Evolutionary conservation across 1,140 invertebrate species (phyloP), one percentile per base, ranked within the genome.

Genomic region (Hyles euphorbiae): DNA sequence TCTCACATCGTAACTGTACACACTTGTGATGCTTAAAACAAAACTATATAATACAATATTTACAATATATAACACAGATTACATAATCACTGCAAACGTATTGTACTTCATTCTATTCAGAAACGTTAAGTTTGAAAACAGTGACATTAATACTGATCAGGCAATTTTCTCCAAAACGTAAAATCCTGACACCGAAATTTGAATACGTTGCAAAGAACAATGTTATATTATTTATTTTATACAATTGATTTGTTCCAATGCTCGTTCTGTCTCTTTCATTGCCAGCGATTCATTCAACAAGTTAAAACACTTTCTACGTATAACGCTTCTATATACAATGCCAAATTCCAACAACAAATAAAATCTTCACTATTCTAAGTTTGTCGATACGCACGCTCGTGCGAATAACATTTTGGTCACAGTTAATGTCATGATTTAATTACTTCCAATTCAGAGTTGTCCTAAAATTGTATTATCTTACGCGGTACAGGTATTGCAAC

Each of bases 341-440:
- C 8, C 34, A 52, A 52, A 34, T 57, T 70, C 70, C 74, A 81
- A 81, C 81, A 72, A 81, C 66, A 78, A 75, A 81, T 77, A 77
- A 78, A 79, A 77, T 77, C 62, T 78, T 73, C 61, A 76, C 67
- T 74, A 69, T 64, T 57, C 68, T 66, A 73, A 76, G 70, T 76
- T 40, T 52, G 34, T 52, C 50, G 33, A 34, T 52, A 52, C 34
- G 9, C 50, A 52, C 50, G 5, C 34, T 32, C 6, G 50, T 52
- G 34, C 50, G 50, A 34, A 52, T 52, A 52, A 6, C 12, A 72
- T 72, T 74, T 76, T 72, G 67, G 60, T 70, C 70, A 78, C 60
- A 61, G 70, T 67, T 68, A 64, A 72, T 83, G 81, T 82, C 81
- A 82, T 78, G 78, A 75, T 74, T 61, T 59, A 64, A 67, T 67